Conservation (phyloP, 1,140 invertebrate genomes). For the Drosophila kanapiae region DNA sequence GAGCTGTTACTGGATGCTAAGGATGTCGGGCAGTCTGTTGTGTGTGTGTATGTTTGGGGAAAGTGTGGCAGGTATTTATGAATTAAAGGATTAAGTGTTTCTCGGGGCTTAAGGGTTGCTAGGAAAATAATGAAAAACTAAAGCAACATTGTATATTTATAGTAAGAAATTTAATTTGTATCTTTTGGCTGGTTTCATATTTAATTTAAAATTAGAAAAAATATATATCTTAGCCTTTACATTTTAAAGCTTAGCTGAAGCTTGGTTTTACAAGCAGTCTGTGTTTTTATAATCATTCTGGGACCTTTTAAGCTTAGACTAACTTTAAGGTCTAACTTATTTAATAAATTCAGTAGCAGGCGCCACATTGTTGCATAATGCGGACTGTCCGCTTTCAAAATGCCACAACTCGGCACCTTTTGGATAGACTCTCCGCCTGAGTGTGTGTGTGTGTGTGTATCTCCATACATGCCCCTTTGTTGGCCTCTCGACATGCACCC, state of each 20-base stretch:
- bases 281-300: too few relatives aligned
- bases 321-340: conserved; percentile 34
- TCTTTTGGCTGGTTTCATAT: background rate
- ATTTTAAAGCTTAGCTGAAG: too few relatives aligned
- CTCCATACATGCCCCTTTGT: conserved; percentile 55
- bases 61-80: conserved; percentile 29
- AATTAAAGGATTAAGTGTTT: conserved; percentile 33
- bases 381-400: conserved; percentile 57
- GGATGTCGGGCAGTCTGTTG: conserved; percentile 18
- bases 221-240: too few relatives aligned
- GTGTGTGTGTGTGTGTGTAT: conserved; percentile 31
- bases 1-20: conserved; percentile 17
- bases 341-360: conserved; percentile 17
- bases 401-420: conserved; percentile 67
- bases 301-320: background rate
- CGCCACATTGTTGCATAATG: conserved; percentile 53
- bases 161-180: background rate
- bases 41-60: background rate
- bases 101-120: background rate
- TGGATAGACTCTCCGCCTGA: conserved; percentile 42
- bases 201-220: too few relatives aligned
- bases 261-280: too few relatives aligned
- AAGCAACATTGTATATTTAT: background rate
- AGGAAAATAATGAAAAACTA: background rate
- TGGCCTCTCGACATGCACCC: conserved; percentile 43